Conservation (phyloP, 2,888 invertebrate species). For the Drosophila tripunctata region DNA sequence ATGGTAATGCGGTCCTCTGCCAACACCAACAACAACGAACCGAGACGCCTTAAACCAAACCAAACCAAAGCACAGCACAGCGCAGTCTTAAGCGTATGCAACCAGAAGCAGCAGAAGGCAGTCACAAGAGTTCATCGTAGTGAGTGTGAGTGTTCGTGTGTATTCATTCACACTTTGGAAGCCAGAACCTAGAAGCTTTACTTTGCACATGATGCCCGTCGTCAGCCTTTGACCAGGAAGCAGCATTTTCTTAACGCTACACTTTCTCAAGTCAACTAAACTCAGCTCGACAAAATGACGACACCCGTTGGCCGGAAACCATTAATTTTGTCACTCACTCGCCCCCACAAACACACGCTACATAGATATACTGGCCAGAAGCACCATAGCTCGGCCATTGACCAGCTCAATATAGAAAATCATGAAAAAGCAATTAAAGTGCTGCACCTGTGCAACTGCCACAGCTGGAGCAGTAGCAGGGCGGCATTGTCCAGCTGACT, state of each 20-base stretch:
- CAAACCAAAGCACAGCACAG: constrained; percentile 47
- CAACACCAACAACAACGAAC: no score
- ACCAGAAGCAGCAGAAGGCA: constrained; percentile 54
- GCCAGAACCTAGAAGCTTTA: constrained; percentile 3
- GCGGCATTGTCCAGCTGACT: constrained; percentile 34
- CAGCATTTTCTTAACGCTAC: constrained; percentile 62
- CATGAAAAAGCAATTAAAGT: constrained; percentile 74
- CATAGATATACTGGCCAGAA: constrained; percentile 18
- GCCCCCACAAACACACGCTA: constrained; percentile 53
- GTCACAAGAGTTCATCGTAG: constrained; percentile 59
- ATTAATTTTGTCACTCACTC: constrained; percentile 80
- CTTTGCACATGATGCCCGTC: constrained; percentile 51
- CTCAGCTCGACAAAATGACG: constrained; percentile 64
- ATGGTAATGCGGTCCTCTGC: constrained; percentile 70
- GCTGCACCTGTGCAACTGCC: constrained; percentile 55
- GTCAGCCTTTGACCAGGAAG: constrained; percentile 26
- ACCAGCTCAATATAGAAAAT: constrained; percentile 64
- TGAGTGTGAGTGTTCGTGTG: constrained; percentile 16
- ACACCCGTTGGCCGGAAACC: constrained; percentile 73
- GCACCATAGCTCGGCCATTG: constrained; percentile 38
- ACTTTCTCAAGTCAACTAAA: no score
- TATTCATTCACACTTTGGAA: constrained; percentile 32
- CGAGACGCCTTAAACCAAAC: constrained; percentile 48
- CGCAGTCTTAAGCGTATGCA: constrained; percentile 53
- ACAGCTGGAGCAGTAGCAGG: background rate